A percentile compares a stretch with the other conserved stretches of the same genome.
Evolutionary conservation across 1,140 invertebrate genomes (phyloP).

Genomic region (Orchestia grillus): DNA sequence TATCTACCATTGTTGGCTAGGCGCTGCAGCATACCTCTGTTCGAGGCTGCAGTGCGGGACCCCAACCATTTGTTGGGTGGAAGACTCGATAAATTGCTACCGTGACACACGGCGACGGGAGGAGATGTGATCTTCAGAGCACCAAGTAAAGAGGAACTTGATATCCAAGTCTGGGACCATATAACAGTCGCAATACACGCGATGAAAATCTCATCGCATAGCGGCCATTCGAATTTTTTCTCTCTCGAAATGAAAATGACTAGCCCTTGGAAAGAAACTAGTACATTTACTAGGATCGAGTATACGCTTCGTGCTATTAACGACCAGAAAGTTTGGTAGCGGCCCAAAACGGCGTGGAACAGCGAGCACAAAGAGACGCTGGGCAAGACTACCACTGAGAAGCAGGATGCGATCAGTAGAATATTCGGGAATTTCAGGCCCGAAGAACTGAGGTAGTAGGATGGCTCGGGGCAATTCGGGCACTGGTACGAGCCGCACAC

Average conservation of each 20-base stretch:
- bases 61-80: conserved; percentile 14
- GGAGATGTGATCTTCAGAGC: background rate
- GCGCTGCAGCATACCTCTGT: background rate
- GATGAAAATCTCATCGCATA: background rate
- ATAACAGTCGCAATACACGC: background rate
- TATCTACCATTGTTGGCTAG: background rate
- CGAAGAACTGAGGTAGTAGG: conserved; percentile 64
- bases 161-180: background rate
- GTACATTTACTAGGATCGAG: background rate
- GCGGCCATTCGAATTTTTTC: background rate
- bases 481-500: conserved; percentile 99
- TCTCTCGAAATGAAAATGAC: background rate
- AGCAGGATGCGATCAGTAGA: background rate
- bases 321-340: background rate
- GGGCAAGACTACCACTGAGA: background rate
- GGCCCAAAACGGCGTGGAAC: background rate
- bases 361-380: background rate
- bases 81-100: background rate
- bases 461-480: conserved; percentile 89
- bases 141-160: background rate
- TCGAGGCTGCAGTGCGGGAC: background rate
- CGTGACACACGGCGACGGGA: background rate
- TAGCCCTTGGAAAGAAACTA: background rate
- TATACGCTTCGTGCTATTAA: background rate
- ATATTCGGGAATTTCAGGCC: background rate